Percentiles rank a stretch among this genome's conserved stretches.
Conservation (phyloP, 2,888 invertebrate genomes). For the Emmelina monodactyla region DNA sequence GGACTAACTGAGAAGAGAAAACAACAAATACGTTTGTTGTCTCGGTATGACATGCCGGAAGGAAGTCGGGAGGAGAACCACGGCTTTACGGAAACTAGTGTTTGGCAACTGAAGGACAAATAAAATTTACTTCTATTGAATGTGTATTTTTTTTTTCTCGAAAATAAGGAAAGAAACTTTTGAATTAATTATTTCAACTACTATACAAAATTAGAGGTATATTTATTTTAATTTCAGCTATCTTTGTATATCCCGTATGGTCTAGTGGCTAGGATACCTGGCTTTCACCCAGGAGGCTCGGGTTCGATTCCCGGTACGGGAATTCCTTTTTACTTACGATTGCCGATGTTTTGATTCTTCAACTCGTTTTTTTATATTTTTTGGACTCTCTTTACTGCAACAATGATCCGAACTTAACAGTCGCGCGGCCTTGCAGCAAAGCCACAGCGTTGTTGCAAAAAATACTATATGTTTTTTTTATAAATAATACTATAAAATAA, state of each 20-base stretch:
- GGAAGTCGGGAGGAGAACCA: conserved; percentile 58
- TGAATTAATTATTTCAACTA: background rate
- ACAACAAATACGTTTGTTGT: conserved; percentile 33
- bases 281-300: conserved; percentile 78
- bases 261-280: conserved; percentile 77
- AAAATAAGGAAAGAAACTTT: background rate
- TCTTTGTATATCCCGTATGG: conserved; percentile 72
- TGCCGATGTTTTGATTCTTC: too few relatives aligned
- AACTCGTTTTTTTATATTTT: too few relatives aligned
- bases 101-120: conserved; percentile 46
- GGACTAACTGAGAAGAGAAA: conserved; percentile 44
- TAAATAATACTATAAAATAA: too few relatives aligned
- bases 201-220: too few relatives aligned
- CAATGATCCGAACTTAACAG: too few relatives aligned
- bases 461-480: too few relatives aligned
- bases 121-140: background rate
- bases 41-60: conserved; percentile 45
- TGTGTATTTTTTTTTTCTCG: background rate
- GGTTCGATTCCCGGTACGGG: conserved; percentile 78
- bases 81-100: conserved; percentile 55
- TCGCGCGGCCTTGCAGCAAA: too few relatives aligned
- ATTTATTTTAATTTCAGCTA: too few relatives aligned
- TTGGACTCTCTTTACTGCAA: too few relatives aligned
- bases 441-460: too few relatives aligned
- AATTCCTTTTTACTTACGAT: conserved; percentile 23